Base-by-base conservation (phyloP, 2,113 vertebrate species). In the Pholis gunnellus region DNA sequence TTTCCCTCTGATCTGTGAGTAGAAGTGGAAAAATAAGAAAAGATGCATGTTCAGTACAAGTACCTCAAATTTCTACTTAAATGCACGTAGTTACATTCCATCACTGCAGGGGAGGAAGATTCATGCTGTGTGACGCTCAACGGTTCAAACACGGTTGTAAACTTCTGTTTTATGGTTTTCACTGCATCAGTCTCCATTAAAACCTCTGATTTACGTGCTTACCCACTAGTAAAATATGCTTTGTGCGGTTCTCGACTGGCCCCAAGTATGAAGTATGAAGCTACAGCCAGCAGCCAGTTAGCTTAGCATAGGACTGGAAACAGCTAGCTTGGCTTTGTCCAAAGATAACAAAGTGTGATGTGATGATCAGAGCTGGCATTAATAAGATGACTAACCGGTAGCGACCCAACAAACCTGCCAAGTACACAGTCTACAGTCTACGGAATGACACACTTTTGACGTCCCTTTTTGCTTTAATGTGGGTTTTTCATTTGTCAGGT, bases 141-240 rank as follows among this genome's bases (percentile, higher is more conserved):
- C 13, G 0, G 25, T 78, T 71, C 71, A 52, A 85, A 68, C 54
- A 7, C 34, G n/a, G 38, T 75, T 4, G 13, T 85, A 84, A 79
- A 67, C 31, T 13, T 52, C 57, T 31, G 73, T 25, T 54, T 68
- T 68, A 40, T n/a, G 14, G 6, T 68, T 50, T 70, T 59, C 46
- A 20, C n/a, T 75, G 34, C 4, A 50, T 72, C 76, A 18, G 56
- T 36, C 71, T 29, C 63, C 75, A 52, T 25, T 69, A 56, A 70
- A 71, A 60, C 25, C 18, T 67, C 22, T 87, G 81, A 87, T 84
- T 84, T 84, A 84, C 50, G 59, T 81, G 70, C 69, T 48, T 5
- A 34, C 27, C 70, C 75, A 59, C 22, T 11, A 60, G 36, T 75
- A 57, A 85, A 85, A 69, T 56, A 36, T 22, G 67, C 27, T 59